These are phyloP conservation scores for Drosophila ogumai DNA, from an alignment of 1,140 invertebrate species.

Conservation along the genomic window DNA sequence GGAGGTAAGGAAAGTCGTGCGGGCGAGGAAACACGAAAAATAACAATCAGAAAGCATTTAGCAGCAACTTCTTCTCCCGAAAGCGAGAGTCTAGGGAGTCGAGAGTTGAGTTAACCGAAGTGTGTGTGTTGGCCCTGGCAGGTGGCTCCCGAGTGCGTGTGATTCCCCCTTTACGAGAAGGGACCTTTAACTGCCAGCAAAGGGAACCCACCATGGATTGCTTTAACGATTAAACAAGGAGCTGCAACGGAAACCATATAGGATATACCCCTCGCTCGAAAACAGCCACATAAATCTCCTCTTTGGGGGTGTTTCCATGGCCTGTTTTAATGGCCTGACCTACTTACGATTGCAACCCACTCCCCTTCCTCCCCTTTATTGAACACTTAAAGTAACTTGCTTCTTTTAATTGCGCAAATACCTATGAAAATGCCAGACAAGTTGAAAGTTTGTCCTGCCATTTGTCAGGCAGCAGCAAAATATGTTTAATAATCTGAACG, in stretches of 20 bases:
- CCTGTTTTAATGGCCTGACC: constrained; percentile 75
- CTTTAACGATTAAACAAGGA: constrained; percentile 80
- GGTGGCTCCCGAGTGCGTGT: constrained; percentile 53
- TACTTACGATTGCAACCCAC: constrained; percentile 57
- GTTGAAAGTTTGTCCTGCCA: constrained; percentile 41
- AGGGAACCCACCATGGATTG: constrained; percentile 38
- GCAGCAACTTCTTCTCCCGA: constrained; percentile 69
- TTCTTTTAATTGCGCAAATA: constrained; percentile 49
- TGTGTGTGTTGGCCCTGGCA: constrained; percentile 34
- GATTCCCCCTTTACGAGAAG: constrained; percentile 14
- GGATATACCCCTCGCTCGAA: constrained; percentile 13
- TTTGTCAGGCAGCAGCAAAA: constrained; percentile 67
- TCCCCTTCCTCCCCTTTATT: constrained; percentile 47
- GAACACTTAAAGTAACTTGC: constrained; percentile 64
- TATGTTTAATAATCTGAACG: constrained; percentile 82
- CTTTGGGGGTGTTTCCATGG: constrained; percentile 32
- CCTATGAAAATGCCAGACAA: constrained; percentile 11
- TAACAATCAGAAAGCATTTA: constrained; percentile 85
- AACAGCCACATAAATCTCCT: constrained; percentile 59
- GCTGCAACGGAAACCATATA: constrained; percentile 59
- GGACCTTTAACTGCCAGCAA: constrained; percentile 35
- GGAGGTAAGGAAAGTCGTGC: constrained; percentile 1
- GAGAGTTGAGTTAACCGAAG: constrained; percentile 30
- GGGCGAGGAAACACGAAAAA: constrained; percentile 72
- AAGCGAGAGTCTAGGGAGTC: constrained; percentile 33